Evolutionary conservation across 53 echinoderm and acorn worm species (phyloP), one percentile per base, ranked within the genome.

Genomic region (Antedon mediterranea): DNA sequence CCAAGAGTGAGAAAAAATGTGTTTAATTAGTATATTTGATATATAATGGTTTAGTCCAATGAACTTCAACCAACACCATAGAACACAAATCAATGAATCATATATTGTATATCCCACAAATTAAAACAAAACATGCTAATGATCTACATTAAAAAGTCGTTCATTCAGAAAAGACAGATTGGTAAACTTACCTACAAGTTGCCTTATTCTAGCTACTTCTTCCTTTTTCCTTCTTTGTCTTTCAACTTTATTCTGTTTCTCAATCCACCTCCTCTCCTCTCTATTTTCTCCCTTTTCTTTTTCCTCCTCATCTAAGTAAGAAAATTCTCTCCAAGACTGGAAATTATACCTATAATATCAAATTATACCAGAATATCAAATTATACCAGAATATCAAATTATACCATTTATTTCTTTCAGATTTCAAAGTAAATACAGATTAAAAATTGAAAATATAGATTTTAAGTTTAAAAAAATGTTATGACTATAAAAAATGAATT

Each of bases 191-290:
- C 98, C 98, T 32, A 98, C 92, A 31, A 98, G 90, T 3, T 43
- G 78, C 73, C 92, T 81, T 29, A 98, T 82, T 78, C 98, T 86
- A 11, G 84, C 77, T 18, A 79, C 86, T 41, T 98, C 98, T 75
- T 98, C 98, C 79, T 98, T 98, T 81, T 98, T 93, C 73, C 90
- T 79, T 71, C 77, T 86, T 81, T 93, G 92, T 34, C 90, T 82
- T 32, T 81, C 86, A 5, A 85, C 82, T 73, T 87, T 90, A 83
- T 98, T 98, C 85, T 98, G 98, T 78, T 88, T 98, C 34, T 98
- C 98, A 75, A 98, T 98, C 98, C 98, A 98, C 43, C 89, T 77
- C 32, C 98, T 92, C 81, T 93, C 98, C 71, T 98, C 98, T 74
- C 98, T 76, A 37, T 92, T 89, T 82, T 93, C 89, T 29, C 98